These are phyloP conservation scores for Notothenia rossii DNA, from an alignment of 2,113 vertebrate genomes.

Conservation along the genomic window DNA sequence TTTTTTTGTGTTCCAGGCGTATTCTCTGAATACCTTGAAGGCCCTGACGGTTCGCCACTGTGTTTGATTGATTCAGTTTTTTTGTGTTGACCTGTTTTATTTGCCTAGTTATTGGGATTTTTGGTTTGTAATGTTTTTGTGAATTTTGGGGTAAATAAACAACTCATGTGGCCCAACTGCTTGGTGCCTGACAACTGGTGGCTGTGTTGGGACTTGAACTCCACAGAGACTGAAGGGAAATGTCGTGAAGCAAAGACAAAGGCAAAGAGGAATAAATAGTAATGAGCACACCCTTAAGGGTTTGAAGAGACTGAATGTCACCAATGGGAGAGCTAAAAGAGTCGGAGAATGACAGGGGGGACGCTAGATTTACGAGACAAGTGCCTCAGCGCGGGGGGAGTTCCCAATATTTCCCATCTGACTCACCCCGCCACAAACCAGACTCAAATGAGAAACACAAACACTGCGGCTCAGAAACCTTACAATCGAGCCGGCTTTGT, in stretches of 20 bases:
- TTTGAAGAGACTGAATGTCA: slow-evolving; percentile 33
- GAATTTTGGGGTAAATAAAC: no score
- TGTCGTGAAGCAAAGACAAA: slow-evolving; percentile 45
- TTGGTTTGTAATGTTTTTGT: no score
- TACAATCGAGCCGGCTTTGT: slow-evolving; percentile 44
- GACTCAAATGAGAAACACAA: slow-evolving; percentile 72
- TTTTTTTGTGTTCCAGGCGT: no score
- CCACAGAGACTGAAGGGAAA: background rate
- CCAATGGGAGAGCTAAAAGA: slow-evolving; percentile 45
- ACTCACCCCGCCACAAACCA: slow-evolving; percentile 59
- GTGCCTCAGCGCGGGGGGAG: slow-evolving; percentile 19
- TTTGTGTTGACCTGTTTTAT: no score
- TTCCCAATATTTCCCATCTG: slow-evolving; percentile 63
- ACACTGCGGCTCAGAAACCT: slow-evolving; percentile 50
- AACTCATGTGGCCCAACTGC: no score
- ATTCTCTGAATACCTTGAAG: no score
- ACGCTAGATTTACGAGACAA: slow-evolving; percentile 62
- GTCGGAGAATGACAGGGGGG: slow-evolving; percentile 31
- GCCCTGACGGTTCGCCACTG: no score
- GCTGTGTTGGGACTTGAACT: no score
- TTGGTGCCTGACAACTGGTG: no score
- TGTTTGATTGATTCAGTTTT: no score
- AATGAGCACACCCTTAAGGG: slow-evolving; percentile 22
- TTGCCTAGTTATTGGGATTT: no score
- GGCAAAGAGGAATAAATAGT: slow-evolving; percentile 18